These are phyloP conservation scores for Metellina segmentata DNA, from an alignment of 2,888 invertebrate genomes.

Conservation along the genomic window DNA sequence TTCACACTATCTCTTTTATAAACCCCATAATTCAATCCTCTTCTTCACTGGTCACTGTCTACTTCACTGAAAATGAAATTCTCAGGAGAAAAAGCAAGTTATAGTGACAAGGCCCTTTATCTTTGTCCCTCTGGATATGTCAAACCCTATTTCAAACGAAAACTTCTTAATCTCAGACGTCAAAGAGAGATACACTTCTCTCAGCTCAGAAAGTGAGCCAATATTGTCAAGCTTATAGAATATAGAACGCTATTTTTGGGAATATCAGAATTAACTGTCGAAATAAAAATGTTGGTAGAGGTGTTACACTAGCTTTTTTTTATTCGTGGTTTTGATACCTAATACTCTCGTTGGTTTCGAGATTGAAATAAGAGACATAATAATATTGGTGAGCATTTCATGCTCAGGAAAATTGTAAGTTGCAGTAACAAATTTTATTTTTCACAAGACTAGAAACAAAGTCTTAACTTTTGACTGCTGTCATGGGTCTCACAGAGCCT, in stretches of 20 bases:
- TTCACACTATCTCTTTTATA: neutral
- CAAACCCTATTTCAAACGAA: neutral
- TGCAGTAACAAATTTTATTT: no score
- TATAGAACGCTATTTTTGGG: neutral
- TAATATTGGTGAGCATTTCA: no score
- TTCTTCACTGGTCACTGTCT: neutral
- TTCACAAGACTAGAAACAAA: no score
- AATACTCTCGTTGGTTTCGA: no score
- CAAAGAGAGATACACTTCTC: neutral
- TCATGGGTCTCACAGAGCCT: no score
- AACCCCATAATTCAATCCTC: neutral
- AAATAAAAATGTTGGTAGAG: no score
- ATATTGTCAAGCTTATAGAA: neutral
- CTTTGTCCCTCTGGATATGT: constrained; percentile 13
- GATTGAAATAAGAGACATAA: no score
- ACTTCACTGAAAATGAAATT: neutral
- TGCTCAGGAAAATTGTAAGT: no score
- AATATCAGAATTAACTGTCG: neutral
- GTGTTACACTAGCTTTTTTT: no score
- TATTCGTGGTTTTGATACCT: neutral
- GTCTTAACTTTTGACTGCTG: no score
- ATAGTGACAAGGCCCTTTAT: constrained; percentile 22
- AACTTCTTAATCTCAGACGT: constrained; percentile 17
- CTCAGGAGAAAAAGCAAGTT: neutral
- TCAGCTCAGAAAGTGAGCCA: neutral